phyloP scores from a whole-genome alignment of 2,888 invertebrate species.

The Cynaeus angustus region DNA sequence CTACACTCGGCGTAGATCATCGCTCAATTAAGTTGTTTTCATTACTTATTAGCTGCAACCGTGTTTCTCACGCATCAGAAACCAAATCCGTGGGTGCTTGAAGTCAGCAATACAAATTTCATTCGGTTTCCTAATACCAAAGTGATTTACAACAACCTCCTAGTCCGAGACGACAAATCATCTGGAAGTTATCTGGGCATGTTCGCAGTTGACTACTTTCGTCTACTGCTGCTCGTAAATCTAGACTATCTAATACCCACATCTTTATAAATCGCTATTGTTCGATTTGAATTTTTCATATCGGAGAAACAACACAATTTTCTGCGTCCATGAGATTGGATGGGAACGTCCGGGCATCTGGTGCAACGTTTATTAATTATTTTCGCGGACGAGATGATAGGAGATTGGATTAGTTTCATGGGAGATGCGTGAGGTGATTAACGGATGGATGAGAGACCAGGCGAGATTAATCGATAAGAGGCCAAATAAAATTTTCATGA shows the following conservation, averaged over 20 bases:
- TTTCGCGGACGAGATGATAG: not conserved
- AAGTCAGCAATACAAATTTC: slow-evolving; percentile 25
- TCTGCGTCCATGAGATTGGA: not conserved
- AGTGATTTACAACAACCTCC: slow-evolving; percentile 25
- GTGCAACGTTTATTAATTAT: slow-evolving; percentile 19
- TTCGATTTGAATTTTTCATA: slow-evolving; percentile 31
- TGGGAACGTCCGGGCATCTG: slow-evolving; percentile 9
- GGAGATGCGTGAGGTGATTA: not conserved
- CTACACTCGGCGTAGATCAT: slow-evolving; percentile 17
- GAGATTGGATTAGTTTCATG: not conserved
- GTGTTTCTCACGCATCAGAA: not conserved
- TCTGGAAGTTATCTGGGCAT: slow-evolving; percentile 27
- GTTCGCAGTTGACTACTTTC: slow-evolving; percentile 36
- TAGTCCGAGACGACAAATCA: slow-evolving; percentile 26
- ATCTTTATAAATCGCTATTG: slow-evolving; percentile 33
- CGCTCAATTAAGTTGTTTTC: slow-evolving; percentile 30
- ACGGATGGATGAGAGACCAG: not conserved
- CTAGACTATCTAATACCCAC: slow-evolving; percentile 23
- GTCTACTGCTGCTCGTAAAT: slow-evolving; percentile 34
- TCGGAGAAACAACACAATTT: not conserved
- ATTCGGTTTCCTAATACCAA: slow-evolving; percentile 26
- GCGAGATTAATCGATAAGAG: not conserved
- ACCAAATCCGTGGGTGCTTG: slow-evolving; percentile 14
- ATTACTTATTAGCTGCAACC: slow-evolving; percentile 14
- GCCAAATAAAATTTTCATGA: no score